Base-by-base conservation (phyloP, 1,140 invertebrate genomes). In the Choristoneura fumiferana region DNA sequence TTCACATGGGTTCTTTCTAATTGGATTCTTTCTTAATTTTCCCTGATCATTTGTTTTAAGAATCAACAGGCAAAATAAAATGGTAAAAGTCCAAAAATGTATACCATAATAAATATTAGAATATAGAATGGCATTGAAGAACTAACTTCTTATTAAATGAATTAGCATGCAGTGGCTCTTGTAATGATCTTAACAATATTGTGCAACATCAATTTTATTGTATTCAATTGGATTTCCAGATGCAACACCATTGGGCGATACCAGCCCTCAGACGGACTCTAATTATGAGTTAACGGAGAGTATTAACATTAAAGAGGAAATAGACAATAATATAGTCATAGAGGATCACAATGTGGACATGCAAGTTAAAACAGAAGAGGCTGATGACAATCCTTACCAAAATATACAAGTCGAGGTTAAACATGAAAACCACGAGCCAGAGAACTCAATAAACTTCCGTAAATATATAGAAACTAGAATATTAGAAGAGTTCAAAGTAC, bases 351-450 rank as follows among this genome's bases (percentile, higher is more conserved):
- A 60, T 52, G 45, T 52, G 9, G 49, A 8, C 10, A 54, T 60
- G 14, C 54, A 58, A 29, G 52, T 45, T 14, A 33, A 40, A 60
- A 39, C 22, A 38, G 61, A 65, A 53, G 54, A 57, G 10, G 36
- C 62, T 37, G 65, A 74, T 33, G 43, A 29, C 45, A 72, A 78
- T 62, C 69, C 72, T 17, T 79, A 75, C 57, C 62, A 67, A 53
- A 68, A 81, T 61, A 38, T 78, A 15, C 71, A 78, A 38, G 29
- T 74, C 1, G 65, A 81, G 60, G 58, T 84, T 1, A 84, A 84
- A 63, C 53, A 74, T n/a, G n/a, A n/a, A n/a, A n/a, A n/a, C n/a
- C n/a, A n/a, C 29, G 78, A 81, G 71, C 43, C 43, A 29, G 43
- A 62, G 53, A 29, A 53, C 57, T 17, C 37, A 22, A 18, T 49